Conservation (phyloP, 2,113 vertebrate genomes). For the Oryzias woworae region DNA sequence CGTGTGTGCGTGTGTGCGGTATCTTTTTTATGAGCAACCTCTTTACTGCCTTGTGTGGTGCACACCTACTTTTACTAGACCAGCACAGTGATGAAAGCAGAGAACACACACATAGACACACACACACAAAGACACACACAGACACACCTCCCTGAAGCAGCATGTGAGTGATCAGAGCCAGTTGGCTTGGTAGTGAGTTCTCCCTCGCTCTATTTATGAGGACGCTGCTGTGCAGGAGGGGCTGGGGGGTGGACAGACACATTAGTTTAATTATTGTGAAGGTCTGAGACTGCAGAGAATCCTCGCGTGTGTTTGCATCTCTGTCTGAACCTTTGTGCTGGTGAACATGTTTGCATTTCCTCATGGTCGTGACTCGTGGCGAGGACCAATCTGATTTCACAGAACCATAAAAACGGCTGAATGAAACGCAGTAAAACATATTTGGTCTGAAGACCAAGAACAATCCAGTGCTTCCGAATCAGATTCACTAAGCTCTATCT, state of each 20-base stretch:
- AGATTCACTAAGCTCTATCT: too few species aligned
- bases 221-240: constrained; percentile 15
- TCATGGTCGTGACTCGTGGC: too few species aligned
- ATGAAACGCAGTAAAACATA: too few species aligned
- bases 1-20: constrained; percentile 40
- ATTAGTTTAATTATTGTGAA: constrained; percentile 52
- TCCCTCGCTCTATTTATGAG: constrained; percentile 70
- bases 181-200: constrained; percentile 62
- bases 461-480: too few species aligned
- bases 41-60: constrained; percentile 67
- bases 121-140: constrained; percentile 6
- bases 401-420: too few species aligned
- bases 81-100: constrained; percentile 34
- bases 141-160: constrained; percentile 28
- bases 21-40: constrained; percentile 68
- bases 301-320: not conserved
- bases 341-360: too few species aligned
- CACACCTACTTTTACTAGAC: constrained; percentile 69
- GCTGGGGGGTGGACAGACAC: not conserved
- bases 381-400: too few species aligned
- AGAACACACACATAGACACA: constrained; percentile 6
- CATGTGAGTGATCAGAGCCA: constrained; percentile 61
- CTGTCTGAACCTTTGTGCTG: not conserved
- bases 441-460: too few species aligned
- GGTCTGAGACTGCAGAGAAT: constrained; percentile 1